Evolutionary conservation across 2,113 vertebrate species (phyloP).

Genomic region (Ictalurus punctatus): DNA sequence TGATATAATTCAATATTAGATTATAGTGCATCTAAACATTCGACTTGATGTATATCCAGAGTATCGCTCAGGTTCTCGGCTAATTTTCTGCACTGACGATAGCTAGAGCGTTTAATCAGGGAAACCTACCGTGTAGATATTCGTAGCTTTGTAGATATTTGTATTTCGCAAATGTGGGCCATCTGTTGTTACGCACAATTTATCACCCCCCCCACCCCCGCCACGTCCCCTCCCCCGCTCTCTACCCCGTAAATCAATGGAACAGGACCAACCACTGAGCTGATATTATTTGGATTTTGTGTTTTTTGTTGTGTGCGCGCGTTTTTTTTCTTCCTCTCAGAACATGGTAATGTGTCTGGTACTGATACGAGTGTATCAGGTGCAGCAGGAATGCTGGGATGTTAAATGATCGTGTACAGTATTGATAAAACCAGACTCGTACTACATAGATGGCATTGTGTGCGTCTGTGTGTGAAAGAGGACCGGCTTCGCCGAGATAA

Average conservation of each 20-base stretch:
- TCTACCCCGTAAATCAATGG: neutral
- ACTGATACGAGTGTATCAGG: neutral
- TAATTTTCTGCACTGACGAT: neutral
- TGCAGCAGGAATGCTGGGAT: neutral
- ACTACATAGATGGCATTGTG: slow-evolving; percentile 12
- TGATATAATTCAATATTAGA: neutral
- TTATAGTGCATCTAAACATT: neutral
- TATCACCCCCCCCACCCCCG: neutral
- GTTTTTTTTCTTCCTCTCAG: neutral
- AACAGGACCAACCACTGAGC: neutral
- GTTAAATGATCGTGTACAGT: neutral
- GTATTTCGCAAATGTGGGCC: neutral
- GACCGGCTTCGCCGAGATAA: slow-evolving; percentile 56
- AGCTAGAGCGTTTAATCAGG: neutral
- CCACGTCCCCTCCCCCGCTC: no score
- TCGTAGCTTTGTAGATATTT: neutral
- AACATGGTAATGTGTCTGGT: neutral
- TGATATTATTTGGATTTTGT: neutral
- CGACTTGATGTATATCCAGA: neutral
- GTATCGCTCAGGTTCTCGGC: neutral
- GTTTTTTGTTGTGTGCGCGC: neutral
- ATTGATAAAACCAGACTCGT: neutral
- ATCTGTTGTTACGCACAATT: neutral
- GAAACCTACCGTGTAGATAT: neutral
- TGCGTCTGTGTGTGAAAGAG: slow-evolving; percentile 34